Evolutionary conservation across 23 tunicate genomes (phyloP), one percentile per base, ranked within the genome.

Genomic region (Pegea sp.): DNA sequence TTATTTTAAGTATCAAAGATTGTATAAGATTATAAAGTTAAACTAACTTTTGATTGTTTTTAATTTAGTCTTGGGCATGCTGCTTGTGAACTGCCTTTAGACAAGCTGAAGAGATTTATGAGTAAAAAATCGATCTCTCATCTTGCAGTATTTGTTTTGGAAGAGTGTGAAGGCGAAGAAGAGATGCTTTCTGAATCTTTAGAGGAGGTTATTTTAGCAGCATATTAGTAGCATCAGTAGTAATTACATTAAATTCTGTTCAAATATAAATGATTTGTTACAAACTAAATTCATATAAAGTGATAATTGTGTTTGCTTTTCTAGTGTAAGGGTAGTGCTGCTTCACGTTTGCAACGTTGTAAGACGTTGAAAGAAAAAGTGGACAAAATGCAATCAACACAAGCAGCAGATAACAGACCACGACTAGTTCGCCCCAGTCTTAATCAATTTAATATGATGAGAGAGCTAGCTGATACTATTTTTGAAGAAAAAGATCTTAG

Each of bases 401-500:
- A 16, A 38, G 13, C 46, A 8, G 46, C 11, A 8, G 46, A 8
- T 38, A 38, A 38, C 46, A 38, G 16, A 11, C 16, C 16, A 8
- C 11, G 46, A 38, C 13, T 38, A 38, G 16, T 38, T 38, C 11
- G 16, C 11, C 16, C 11, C 16, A 8, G 11, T 8, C 46, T 38
- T 38, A 8, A 8, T 16, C 13, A 8, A 8, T 38, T 11, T 38
- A 38, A 38, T 38, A 38, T 38, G 46, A 38, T 38, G 46, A 38
- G 46, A 38, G 46, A 38, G 11, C 16, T 38, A 16, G 46, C 46
- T 8, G 46, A 38, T 16, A 8, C 46, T 38, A 8, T 38, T 8
- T 38, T 38, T 38, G 46, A 56, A 8, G 44, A 31, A 18, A 34
- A 42, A 11, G 84, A 65, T 59, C 33, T 66, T 4, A 31, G 55